Evolutionary conservation across 2,797 vertebrate genomes (phyloP).

Genomic region (Pampus argenteus): DNA sequence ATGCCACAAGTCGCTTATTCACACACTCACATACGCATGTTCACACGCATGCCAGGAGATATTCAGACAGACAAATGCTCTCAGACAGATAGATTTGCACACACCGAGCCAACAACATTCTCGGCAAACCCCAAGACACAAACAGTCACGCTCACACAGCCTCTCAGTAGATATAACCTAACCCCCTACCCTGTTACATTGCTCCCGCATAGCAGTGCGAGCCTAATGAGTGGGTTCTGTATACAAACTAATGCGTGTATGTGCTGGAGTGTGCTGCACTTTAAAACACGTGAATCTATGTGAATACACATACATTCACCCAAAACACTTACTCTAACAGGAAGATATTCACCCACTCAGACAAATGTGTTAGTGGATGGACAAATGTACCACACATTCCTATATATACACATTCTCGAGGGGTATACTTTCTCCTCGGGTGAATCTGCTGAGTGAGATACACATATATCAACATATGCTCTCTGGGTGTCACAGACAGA

Average conservation of each 20-base stretch:
- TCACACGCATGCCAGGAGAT: constrained; percentile 30
- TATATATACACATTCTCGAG: constrained; percentile 60
- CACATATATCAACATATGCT: constrained; percentile 64
- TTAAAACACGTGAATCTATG: constrained; percentile 52
- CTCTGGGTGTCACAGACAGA: constrained; percentile 57
- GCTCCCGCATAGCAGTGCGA: constrained; percentile 48
- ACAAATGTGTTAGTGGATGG: constrained; percentile 44
- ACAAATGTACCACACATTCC: constrained; percentile 57
- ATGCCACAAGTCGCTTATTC: constrained; percentile 53
- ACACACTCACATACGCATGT: constrained; percentile 19
- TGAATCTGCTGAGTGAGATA: constrained; percentile 69
- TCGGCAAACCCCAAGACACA: constrained; percentile 57
- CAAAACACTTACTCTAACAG: constrained; percentile 35
- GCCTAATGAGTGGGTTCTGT: constrained; percentile 52
- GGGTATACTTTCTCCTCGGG: constrained; percentile 57
- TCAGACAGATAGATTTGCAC: constrained; percentile 70
- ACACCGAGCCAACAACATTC: constrained; percentile 66
- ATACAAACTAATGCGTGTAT: constrained; percentile 51
- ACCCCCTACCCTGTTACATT: constrained; percentile 58
- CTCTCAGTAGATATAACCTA: constrained; percentile 62
- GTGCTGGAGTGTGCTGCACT: constrained; percentile 28
- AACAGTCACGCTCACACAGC: constrained; percentile 59
- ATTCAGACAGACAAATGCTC: constrained; percentile 69
- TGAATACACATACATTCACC: constrained; percentile 34
- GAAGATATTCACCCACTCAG: constrained; percentile 33